These are phyloP conservation scores for Acleris cristana DNA, from an alignment of 2,888 invertebrate genomes.

Conservation along the genomic window DNA sequence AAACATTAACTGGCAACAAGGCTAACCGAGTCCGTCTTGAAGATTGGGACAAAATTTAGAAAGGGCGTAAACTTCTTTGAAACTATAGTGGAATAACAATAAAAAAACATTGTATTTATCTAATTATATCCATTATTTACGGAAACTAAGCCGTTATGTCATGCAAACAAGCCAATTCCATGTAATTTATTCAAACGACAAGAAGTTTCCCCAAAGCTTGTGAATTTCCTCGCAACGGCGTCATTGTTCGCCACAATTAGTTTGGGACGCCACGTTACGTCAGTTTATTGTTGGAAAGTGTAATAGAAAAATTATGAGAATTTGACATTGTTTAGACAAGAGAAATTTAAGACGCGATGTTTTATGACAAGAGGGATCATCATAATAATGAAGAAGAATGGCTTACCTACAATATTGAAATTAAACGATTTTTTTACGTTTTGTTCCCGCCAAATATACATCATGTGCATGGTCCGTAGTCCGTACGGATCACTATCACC, in stretches of 20 bases:
- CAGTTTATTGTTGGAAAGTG: constrained; percentile 18
- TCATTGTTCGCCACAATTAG: constrained; percentile 15
- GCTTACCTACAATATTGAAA: too few relatives aligned
- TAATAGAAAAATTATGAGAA: constrained; percentile 24
- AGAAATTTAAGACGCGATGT: constrained; percentile 12
- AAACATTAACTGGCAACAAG: too few relatives aligned
- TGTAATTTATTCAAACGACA: constrained; percentile 17
- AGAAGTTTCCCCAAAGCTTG: constrained; percentile 11
- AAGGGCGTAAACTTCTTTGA: too few relatives aligned
- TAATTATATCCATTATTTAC: background rate
- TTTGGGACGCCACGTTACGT: constrained; percentile 14
- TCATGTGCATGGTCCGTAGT: too few relatives aligned
- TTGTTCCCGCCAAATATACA: too few relatives aligned
- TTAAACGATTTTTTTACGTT: too few relatives aligned
- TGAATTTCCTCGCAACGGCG: constrained; percentile 7
- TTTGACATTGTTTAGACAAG: constrained; percentile 8
- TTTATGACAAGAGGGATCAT: background rate
- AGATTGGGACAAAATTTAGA: too few relatives aligned
- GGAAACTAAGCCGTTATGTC: constrained; percentile 3
- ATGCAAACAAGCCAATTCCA: background rate
- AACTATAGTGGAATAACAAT: too few relatives aligned
- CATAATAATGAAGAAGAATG: background rate
- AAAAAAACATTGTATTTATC: too few relatives aligned
- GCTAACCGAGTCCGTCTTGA: too few relatives aligned
- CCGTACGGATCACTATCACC: too few relatives aligned